These are phyloP conservation scores for Gobio occitaniae DNA, from an alignment of 2,797 vertebrate species.

Conservation along the genomic window DNA sequence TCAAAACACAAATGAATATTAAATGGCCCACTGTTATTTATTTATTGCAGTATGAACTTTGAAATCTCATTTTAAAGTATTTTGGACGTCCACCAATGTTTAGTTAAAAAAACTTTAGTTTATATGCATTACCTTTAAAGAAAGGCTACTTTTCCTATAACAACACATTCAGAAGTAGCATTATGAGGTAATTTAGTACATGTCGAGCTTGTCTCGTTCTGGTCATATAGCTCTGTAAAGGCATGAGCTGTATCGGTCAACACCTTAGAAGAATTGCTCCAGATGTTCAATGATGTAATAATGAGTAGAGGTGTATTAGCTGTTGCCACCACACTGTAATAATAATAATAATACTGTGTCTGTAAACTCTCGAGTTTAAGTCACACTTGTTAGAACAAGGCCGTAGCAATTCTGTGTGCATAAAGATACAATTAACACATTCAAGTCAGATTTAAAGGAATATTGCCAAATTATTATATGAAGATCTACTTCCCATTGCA, in stretches of 20 bases:
- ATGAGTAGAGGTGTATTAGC: conserved; percentile 17
- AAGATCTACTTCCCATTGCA: background rate
- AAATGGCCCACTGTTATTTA: conserved; percentile 44
- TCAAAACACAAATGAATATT: conserved; percentile 32
- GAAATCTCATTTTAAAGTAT: conserved; percentile 9
- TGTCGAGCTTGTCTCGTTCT: background rate
- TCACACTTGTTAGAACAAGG: conserved; percentile 1
- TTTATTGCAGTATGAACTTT: conserved; percentile 47
- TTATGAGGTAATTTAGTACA: background rate
- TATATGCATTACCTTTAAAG: background rate
- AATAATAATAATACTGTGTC: background rate
- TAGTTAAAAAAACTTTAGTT: background rate
- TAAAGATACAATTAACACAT: background rate
- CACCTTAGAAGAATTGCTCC: conserved; percentile 1
- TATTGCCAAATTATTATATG: background rate
- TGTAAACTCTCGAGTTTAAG: background rate
- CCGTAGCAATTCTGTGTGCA: background rate
- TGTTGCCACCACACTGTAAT: conserved; percentile 16
- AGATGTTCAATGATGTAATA: conserved; percentile 20
- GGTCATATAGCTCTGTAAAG: background rate
- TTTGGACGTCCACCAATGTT: conserved; percentile 12
- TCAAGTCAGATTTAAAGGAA: conserved; percentile 1
- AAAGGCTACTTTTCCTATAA: background rate
- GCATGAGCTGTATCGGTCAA: background rate
- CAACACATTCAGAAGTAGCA: background rate